phyloP scores from a whole-genome alignment of 2,113 vertebrate genomes.

The Odocoileus virginianus region DNA sequence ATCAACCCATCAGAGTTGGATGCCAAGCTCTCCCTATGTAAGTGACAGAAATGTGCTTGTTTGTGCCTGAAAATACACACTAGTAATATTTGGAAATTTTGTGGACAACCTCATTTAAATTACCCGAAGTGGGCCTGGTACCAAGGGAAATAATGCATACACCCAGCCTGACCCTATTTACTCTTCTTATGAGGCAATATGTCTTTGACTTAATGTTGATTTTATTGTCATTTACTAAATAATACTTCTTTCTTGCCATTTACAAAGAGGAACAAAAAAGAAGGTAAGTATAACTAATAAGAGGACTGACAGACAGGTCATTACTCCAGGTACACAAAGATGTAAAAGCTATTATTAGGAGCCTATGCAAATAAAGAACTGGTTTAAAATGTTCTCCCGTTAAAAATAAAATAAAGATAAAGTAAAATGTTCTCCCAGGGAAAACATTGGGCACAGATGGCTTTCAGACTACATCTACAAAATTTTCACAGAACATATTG shows the following conservation, averaged over 20 bases:
- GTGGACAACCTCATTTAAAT: neutral
- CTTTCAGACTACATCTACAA: neutral
- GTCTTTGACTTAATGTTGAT: neutral
- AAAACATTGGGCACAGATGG: neutral
- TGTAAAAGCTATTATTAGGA: neutral
- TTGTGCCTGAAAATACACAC: neutral
- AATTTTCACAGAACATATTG: neutral
- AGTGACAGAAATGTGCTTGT: neutral
- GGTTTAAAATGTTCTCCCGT: neutral
- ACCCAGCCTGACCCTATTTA: too few relatives aligned
- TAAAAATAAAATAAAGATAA: too few relatives aligned
- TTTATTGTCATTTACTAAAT: neutral
- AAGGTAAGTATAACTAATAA: neutral
- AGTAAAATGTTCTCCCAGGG: neutral
- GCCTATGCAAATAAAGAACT: neutral
- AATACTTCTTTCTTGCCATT: neutral
- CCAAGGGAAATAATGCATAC: neutral
- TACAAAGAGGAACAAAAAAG: neutral
- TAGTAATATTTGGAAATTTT: neutral
- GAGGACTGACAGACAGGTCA: neutral
- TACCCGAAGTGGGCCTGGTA: rapidly evolving
- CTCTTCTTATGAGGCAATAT: neutral
- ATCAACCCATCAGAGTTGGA: neutral
- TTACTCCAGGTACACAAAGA: neutral
- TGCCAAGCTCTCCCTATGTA: neutral